Base-by-base conservation (phyloP, 2,113 vertebrate species). In the Nycticorax nycticorax region DNA sequence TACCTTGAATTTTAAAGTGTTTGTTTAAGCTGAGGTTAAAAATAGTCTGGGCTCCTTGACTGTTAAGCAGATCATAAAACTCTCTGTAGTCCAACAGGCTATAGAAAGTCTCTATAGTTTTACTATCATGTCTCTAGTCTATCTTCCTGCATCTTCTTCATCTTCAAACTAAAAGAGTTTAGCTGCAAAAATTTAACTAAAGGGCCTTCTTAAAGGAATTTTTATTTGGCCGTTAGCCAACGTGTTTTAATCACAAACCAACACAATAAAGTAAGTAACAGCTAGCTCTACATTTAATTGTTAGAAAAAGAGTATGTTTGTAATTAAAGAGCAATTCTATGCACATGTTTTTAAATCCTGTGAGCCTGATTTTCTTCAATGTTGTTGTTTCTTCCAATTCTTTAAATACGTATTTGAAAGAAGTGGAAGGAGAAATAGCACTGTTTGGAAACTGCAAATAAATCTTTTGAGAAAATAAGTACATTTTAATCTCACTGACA, bases 21-120 rank as follows among this genome's bases (percentile, higher is more conserved):
- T 92, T 92, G 45, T 85, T 96, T 88, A 93, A 89, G n/a, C n/a
- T 41, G 33, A 89, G 57, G 50, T 89, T 69, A 79, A 88, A 92
- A 77, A 30, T 12, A 82, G 4, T 33, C 53, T 21, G 19, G n/a
- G 62, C 22, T 85, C 24, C 81, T 71, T 52, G 64, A 35, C 17
- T 45, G 26, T 68, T 84, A 62, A 69, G 53, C 16, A 56, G 78
- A 69, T 77, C 57, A 56, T 69, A 79, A 93, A 94, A 87, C 16
- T 33, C 53, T 73, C 69, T 53, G 33, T 7, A 79, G 53, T 18
- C 39, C 64, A 68, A 60, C 0, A 43, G 55, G 60, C 39, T 45
- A 8, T 1, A 62, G 48, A 82, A 78, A 62, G 13, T 66, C 87
- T 66, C 62, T 43, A 0, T 7, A 37, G 45, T 28, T 80, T 83